Conservation (phyloP, 1,140 invertebrate genomes). For the Lysiphlebus fabarum region DNA sequence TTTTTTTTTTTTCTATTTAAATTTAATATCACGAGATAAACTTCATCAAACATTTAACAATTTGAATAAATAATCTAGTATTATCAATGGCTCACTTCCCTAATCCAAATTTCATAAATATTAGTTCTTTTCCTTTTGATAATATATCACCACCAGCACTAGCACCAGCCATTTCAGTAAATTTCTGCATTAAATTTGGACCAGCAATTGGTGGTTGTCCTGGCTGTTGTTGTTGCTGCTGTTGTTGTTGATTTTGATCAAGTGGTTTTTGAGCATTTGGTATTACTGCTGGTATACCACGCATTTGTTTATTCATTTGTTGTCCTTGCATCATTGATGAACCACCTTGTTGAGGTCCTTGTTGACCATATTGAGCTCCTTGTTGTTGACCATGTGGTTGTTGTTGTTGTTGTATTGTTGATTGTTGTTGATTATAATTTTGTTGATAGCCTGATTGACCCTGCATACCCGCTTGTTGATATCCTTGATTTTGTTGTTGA, state of each 20-base stretch:
- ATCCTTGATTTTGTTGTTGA: constrained; percentile 32
- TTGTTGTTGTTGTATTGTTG: constrained; percentile 36
- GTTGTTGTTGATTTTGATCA: constrained; percentile 42
- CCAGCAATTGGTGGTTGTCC: constrained; percentile 50
- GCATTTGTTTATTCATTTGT: constrained; percentile 47
- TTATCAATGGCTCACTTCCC: constrained; percentile 55
- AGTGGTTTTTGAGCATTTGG: constrained; percentile 57
- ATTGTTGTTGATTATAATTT: constrained; percentile 44
- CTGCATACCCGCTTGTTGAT: constrained; percentile 40
- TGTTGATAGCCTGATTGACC: constrained; percentile 45
- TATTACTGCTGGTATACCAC: constrained; percentile 61
- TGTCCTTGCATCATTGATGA: constrained; percentile 33
- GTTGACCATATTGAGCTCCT: constrained; percentile 29
- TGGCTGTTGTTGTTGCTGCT: constrained; percentile 47
- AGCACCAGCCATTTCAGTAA: constrained; percentile 70
- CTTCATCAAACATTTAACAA: too few relatives aligned
- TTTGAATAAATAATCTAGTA: not conserved
- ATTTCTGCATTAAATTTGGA: constrained; percentile 77
- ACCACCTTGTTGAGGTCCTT: constrained; percentile 33
- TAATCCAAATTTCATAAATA: constrained; percentile 87
- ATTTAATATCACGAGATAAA: not conserved
- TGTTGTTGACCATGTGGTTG: constrained; percentile 38
- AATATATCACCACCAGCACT: constrained; percentile 78
- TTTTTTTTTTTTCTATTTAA: too few relatives aligned
- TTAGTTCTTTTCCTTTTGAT: constrained; percentile 85